Base-by-base conservation (phyloP, 2,797 vertebrate species). In the Microcaecilia unicolor region DNA sequence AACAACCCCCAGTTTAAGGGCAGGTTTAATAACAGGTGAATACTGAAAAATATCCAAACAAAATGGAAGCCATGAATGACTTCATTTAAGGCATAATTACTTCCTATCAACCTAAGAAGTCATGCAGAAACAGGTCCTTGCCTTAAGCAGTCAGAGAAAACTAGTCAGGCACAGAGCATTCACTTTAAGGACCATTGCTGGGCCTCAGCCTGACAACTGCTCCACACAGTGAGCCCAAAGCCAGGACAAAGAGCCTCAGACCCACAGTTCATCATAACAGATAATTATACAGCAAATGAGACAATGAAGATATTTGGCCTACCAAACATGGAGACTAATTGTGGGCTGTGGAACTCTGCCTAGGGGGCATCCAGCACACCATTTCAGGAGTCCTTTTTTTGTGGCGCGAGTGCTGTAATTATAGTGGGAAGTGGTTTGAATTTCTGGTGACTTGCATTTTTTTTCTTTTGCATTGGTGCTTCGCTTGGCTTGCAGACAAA, bases 31-130 rank as follows among this genome's bases (percentile, higher is more conserved):
- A 84, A 80, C 79, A 83, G 81, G 79, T 83, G 76, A 84, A 78
- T 51, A 61, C 56, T 70, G 69, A 66, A 81, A 82, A 81, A 81
- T 83, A 82, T 77, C 79, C 80, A 83, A 84, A 83, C 81, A 84
- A 83, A 82, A 84, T 83, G 80, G 80, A 76, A 84, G 80, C 78
- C 79, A 81, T 81, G 79, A 84, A 83, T 83, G 79, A 79, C 76
- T 83, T 82, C 73, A 80, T 84, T 83, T 83, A 80, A 80, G 51
- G 58, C 75, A 72, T 84, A 83, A 84, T 83, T 82, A 75, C 74
- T 79, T 77, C 81, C 84, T 79, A 84, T 83, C 81, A 84, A 81
- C 80, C 67, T 75, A 82, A 78, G 75, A 84, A 82, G 81, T 83
- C 79, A 83, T 78, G 81, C 81, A 83, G 79, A 84, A 84, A 82